Conservation (phyloP, 2,888 invertebrate species). For the Drosophila parthenogenetica region DNA sequence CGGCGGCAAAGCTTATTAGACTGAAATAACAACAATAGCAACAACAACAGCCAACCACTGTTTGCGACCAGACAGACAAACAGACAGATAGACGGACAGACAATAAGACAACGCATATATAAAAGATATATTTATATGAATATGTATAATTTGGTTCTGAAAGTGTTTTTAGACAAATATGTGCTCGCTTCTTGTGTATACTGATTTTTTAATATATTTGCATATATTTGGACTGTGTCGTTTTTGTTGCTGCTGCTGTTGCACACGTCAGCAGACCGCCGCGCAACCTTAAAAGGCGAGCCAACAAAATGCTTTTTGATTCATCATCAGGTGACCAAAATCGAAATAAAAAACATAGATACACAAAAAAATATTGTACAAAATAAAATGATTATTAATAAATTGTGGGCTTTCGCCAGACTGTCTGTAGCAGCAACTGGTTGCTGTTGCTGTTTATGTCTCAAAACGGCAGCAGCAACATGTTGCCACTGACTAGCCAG, state of each 20-base stretch:
- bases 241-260: constrained; percentile 15
- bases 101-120: constrained; percentile 59
- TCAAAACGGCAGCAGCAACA: constrained; percentile 28
- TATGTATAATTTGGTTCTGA: constrained; percentile 8
- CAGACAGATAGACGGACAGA: constrained; percentile 19
- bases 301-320: constrained; percentile 18
- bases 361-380: not conserved
- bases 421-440: constrained; percentile 35
- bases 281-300: constrained; percentile 60
- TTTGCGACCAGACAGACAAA: constrained; percentile 24
- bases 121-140: constrained; percentile 28
- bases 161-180: constrained; percentile 9
- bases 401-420: constrained; percentile 19
- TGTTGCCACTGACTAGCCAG: constrained; percentile 22
- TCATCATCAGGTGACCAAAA: constrained; percentile 60
- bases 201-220: constrained; percentile 39
- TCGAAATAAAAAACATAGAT: constrained; percentile 13
- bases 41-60: constrained; percentile 22
- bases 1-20: constrained; percentile 68
- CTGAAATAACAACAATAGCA: constrained; percentile 47
- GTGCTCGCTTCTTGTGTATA: constrained; percentile 8
- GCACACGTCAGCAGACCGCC: constrained; percentile 54
- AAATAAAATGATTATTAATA: constrained; percentile 22
- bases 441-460: constrained; percentile 33
- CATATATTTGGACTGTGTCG: constrained; percentile 32